Evolutionary conservation across 2,113 vertebrate genomes (phyloP), one percentile per base, ranked within the genome.

Genomic region (Nycticebus coucang): DNA sequence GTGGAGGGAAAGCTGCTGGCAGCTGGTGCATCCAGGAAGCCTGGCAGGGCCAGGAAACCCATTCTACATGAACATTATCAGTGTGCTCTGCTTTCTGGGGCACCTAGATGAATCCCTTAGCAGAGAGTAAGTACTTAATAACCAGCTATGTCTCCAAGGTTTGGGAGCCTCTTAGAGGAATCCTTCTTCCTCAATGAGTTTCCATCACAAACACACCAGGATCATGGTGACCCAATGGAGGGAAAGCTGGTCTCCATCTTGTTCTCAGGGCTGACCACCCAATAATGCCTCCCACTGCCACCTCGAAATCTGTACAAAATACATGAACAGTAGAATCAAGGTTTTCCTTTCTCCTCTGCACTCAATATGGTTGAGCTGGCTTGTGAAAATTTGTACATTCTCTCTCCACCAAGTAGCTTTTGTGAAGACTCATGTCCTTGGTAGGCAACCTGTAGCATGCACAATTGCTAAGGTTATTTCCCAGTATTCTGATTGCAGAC

Each of bases 371-470:
- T 2, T 8, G 68, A 33, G 33, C 0, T 55, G 28, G 62, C 62
- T 50, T 7, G 41, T 4, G n/a, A 13, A 50, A 60, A 68, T 11
- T 35, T 30, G 66, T 10, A 0, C 22, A 28, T 79, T 26, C 45
- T 53, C 28, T 55, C 74, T 57, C 26, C 57, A 41, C 37, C 55
- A 72, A 82, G 41, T 0, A 60, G 11, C 33, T 28, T 87, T 2
- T n/a, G 79, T 60, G 72, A 68, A 50, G 8, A n/a, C 15, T 55
- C 22, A 4, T 24, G 22, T 9, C 26, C 60, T 55, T 24, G 22
- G 8, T 28, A 50, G 72, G 77, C 5, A 45, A 41, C 35, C 12
- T 0, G 3, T 26, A 37, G 9, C 30, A 33, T 0, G 0, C 0
- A 22, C 11, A 45, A 50, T 1, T 4, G 14, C 33, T 8, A 55